Percentiles rank a stretch among this genome's conserved stretches.
Evolutionary conservation across 2,113 vertebrate species (phyloP).

Genomic region (Tylochromis polylepis): DNA sequence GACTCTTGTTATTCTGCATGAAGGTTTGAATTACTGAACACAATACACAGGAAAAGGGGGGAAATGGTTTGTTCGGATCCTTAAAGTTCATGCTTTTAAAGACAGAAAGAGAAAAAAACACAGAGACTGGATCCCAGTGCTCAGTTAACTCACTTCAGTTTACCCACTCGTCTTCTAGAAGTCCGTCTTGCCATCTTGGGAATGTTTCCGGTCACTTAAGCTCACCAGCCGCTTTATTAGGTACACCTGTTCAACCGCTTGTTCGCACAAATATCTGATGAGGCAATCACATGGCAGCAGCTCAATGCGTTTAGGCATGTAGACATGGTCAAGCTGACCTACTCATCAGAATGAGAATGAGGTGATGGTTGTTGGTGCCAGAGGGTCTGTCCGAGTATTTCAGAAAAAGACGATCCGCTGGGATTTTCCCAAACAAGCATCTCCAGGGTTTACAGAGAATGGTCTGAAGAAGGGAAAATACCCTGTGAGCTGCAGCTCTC

Average conservation of each 20-base stretch:
- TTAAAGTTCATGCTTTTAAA: background rate
- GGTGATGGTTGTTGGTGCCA: background rate
- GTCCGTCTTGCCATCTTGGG: background rate
- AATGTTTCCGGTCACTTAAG: background rate
- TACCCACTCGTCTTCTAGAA: background rate
- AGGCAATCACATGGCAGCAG: background rate
- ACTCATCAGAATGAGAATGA: background rate
- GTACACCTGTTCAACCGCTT: background rate
- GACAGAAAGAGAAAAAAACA: background rate
- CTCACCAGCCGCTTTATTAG: background rate
- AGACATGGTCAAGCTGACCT: background rate
- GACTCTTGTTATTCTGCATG: background rate
- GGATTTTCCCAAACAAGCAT: background rate
- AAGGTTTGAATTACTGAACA: background rate
- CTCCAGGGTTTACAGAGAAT: background rate
- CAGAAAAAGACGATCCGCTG: background rate
- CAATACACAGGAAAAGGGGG: background rate
- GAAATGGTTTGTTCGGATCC: rapidly evolving
- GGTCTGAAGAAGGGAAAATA: background rate
- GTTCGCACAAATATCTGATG: background rate
- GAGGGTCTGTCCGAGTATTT: background rate
- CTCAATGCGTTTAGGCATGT: background rate
- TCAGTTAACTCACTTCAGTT: background rate
- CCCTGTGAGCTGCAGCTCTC: background rate
- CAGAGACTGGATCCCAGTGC: background rate